Evolutionary conservation across 2,797 vertebrate genomes (phyloP).

Genomic region (Hypotaenidia philippensis): DNA sequence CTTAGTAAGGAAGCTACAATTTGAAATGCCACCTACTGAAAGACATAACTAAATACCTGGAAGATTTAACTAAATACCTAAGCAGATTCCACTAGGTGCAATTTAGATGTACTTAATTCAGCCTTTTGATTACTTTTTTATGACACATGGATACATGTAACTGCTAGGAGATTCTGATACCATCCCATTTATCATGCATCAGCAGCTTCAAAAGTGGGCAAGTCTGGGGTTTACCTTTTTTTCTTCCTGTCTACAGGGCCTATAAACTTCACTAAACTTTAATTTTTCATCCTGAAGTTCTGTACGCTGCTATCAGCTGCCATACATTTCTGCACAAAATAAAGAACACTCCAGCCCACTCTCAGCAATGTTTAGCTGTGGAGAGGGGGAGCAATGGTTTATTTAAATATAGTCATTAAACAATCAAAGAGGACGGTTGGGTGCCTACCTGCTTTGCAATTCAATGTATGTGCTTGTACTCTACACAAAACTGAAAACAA

Average conservation of each 20-base stretch:
- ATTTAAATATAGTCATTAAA: background rate
- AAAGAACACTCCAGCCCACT: background rate
- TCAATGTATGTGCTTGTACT: background rate
- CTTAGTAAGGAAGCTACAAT: background rate
- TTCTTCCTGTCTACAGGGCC: background rate
- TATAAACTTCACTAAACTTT: background rate
- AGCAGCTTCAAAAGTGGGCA: accelerated
- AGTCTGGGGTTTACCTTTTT: background rate
- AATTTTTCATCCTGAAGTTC: background rate
- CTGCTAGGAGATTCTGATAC: background rate
- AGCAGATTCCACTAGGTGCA: background rate
- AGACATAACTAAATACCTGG: background rate
- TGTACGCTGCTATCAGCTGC: background rate
- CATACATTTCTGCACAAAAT: background rate
- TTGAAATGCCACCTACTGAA: background rate
- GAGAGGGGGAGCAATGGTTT: background rate
- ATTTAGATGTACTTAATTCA: background rate
- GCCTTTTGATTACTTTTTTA: background rate
- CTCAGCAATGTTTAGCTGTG: background rate
- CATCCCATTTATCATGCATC: background rate
- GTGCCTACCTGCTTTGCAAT: background rate
- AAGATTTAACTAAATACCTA: background rate
- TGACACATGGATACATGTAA: background rate
- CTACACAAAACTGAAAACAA: background rate
- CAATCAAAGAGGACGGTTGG: background rate